Conservation (phyloP, 2,113 vertebrate species). For the Brienomyrus longianalis region DNA sequence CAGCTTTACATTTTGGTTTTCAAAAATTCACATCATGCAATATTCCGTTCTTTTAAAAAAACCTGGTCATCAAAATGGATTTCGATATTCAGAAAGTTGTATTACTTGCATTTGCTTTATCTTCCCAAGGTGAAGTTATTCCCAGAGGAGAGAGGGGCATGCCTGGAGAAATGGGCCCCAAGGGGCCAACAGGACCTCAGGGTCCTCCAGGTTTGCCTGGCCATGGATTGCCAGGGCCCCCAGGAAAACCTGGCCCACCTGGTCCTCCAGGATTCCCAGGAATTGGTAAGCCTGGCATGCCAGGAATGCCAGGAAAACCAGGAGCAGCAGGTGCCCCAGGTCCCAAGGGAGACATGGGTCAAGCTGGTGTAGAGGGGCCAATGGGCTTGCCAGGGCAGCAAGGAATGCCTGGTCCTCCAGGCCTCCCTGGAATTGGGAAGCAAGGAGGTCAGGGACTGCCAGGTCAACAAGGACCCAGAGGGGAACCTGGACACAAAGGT, state of each 20-base stretch:
- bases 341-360: slow-evolving; percentile 79
- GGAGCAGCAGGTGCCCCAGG: slow-evolving; percentile 78
- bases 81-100: neutral
- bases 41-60: neutral
- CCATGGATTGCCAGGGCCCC: slow-evolving; percentile 69
- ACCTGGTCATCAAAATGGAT: neutral
- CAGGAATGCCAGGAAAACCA: slow-evolving; percentile 82
- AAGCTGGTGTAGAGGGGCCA: slow-evolving; percentile 71
- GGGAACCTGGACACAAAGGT: slow-evolving; percentile 87
- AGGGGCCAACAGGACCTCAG: slow-evolving; percentile 65
- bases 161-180: slow-evolving; percentile 70
- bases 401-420: slow-evolving; percentile 77
- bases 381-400: slow-evolving; percentile 76
- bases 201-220: slow-evolving; percentile 78
- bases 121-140: slow-evolving; percentile 61
- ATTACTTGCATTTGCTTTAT: slow-evolving; percentile 16
- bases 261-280: slow-evolving; percentile 69
- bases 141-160: slow-evolving; percentile 79
- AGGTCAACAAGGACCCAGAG: slow-evolving; percentile 79
- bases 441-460: slow-evolving; percentile 78
- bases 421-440: slow-evolving; percentile 84
- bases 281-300: slow-evolving; percentile 83
- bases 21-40: neutral
- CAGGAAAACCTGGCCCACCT: slow-evolving; percentile 76
- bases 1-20: neutral